Conservation (phyloP, 1,140 invertebrate genomes). For the Piezodorus guildinii region DNA sequence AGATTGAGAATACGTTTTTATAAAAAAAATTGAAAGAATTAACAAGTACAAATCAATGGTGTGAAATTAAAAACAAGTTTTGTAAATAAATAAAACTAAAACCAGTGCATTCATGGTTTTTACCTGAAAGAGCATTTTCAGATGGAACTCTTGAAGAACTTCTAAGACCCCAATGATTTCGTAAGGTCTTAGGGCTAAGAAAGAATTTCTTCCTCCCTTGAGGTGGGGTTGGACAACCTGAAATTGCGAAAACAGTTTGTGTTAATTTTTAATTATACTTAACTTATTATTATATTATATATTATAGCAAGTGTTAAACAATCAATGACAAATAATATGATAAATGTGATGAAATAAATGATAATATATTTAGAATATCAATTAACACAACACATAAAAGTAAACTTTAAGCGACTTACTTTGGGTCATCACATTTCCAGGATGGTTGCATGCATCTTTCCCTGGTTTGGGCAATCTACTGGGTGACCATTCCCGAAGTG, state of each 20-base stretch:
- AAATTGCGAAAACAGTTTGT: background rate
- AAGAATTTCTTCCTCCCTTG: slow-evolving; percentile 66
- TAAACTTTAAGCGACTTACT: slow-evolving; percentile 33
- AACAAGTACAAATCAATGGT: too few relatives aligned
- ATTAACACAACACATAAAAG: background rate
- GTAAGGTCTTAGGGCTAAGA: slow-evolving; percentile 60
- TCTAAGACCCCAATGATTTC: slow-evolving; percentile 49
- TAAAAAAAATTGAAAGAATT: too few relatives aligned
- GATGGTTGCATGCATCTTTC: slow-evolving; percentile 21
- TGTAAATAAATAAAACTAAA: too few relatives aligned
- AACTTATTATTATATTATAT: background rate
- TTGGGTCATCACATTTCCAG: slow-evolving; percentile 37
- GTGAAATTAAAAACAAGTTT: too few relatives aligned
- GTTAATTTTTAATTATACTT: background rate
- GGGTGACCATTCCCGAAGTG: slow-evolving; percentile 18
- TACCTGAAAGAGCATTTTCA: slow-evolving; percentile 51
- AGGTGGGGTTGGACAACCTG: slow-evolving; percentile 65
- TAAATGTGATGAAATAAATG: too few relatives aligned
- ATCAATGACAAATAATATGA: too few relatives aligned
- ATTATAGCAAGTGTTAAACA: too few relatives aligned
- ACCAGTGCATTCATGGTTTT: slow-evolving; percentile 27
- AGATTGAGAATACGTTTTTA: too few relatives aligned
- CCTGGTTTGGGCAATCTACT: slow-evolving; percentile 28
- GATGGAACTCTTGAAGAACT: slow-evolving; percentile 32
- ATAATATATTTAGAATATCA: too few relatives aligned